Evolutionary conservation across 2,797 vertebrate genomes (phyloP).

Genomic region (Lithobates sylvaticus): DNA sequence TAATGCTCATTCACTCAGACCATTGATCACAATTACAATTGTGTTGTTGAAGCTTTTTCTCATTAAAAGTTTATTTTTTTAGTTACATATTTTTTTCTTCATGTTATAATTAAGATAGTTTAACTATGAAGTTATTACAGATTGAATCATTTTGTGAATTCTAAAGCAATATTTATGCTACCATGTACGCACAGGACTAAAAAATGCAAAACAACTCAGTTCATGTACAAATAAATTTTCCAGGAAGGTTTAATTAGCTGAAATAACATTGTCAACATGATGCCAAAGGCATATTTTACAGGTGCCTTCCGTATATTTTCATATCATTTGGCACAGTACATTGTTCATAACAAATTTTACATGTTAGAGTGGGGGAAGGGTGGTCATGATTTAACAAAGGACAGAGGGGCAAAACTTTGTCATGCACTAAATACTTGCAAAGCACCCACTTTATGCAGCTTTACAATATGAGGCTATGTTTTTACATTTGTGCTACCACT

Average conservation of each 20-base stretch:
- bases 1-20: too few relatives aligned
- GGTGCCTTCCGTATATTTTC: neutral
- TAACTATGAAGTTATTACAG: neutral
- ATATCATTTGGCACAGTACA: neutral
- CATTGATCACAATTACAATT: too few relatives aligned
- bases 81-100: neutral
- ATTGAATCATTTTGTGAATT: neutral
- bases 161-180: neutral
- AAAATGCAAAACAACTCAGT: neutral
- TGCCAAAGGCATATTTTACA: neutral
- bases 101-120: neutral
- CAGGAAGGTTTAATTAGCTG: neutral
- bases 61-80: neutral
- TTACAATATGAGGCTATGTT: neutral
- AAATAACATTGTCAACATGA: neutral
- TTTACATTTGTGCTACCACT: constrained; percentile 1
- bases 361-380: neutral
- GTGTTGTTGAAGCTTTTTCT: neutral
- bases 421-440: constrained; percentile 1
- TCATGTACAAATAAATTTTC: neutral
- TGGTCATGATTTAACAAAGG: neutral
- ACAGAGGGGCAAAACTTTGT: neutral
- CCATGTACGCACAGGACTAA: neutral
- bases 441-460: neutral
- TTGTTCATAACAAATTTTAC: neutral